phyloP scores from a whole-genome alignment of 1,140 invertebrate species.

The Battus philenor region DNA sequence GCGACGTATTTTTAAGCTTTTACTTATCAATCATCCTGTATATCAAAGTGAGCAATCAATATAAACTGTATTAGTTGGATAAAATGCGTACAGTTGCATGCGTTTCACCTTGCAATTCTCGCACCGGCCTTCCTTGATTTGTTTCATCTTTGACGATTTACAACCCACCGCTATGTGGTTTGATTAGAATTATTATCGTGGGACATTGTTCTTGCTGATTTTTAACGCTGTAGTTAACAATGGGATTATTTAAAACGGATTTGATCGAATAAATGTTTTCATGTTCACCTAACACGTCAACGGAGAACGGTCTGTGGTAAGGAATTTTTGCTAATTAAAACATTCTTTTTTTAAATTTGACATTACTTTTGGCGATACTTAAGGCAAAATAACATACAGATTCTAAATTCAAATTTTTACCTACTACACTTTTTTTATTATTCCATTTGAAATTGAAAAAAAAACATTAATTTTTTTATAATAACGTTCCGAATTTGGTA shows the following conservation, averaged over 20 bases:
- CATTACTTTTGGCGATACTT: not conserved
- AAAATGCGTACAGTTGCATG: too few relatives aligned
- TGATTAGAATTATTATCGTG: conserved; percentile 1
- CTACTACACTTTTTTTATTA: too few relatives aligned
- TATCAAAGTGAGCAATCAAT: too few relatives aligned
- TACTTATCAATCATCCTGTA: too few relatives aligned
- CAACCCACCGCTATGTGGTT: not conserved
- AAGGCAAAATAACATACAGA: not conserved
- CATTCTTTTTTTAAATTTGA: not conserved
- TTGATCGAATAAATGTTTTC: not conserved
- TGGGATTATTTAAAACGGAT: not conserved
- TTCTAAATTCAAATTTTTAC: too few relatives aligned
- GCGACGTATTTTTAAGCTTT: too few relatives aligned
- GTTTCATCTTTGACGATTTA: conserved; percentile 14
- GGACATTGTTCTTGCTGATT: conserved; percentile 9
- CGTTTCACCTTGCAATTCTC: too few relatives aligned
- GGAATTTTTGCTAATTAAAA: not conserved
- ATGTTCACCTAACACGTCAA: not conserved
- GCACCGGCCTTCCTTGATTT: conserved; percentile 3
- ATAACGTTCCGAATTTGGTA: too few relatives aligned
- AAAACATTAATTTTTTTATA: too few relatives aligned
- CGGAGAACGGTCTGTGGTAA: not conserved
- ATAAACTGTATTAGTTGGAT: too few relatives aligned
- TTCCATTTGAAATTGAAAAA: too few relatives aligned
- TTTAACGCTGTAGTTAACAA: conserved; percentile 11